Percentiles rank a stretch among this genome's conserved stretches.
These are phyloP conservation scores for Fukomys damarensis DNA, from an alignment of 2,113 vertebrate species.

Conservation along the genomic window DNA sequence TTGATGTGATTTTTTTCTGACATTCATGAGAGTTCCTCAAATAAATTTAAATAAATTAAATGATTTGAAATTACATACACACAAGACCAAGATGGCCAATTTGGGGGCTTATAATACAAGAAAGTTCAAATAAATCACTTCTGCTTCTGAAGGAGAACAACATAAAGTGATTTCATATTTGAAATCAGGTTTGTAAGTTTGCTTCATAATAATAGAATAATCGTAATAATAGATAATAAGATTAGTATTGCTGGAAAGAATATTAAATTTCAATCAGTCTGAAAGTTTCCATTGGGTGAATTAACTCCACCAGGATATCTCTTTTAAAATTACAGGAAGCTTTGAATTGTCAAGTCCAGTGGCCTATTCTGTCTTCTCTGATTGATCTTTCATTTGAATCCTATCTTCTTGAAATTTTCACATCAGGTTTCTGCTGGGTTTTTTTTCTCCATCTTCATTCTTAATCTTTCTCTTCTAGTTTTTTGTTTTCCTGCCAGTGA, in stretches of 20 bases:
- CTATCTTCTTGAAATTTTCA: background rate
- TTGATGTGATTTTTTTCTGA: background rate
- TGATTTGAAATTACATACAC: background rate
- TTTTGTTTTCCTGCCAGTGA: background rate
- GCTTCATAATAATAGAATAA: background rate
- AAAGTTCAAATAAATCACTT: background rate
- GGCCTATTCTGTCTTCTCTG: background rate
- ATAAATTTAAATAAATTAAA: slow-evolving; percentile 1
- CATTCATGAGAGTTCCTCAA: background rate
- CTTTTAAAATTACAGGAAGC: background rate
- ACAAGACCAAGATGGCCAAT: background rate
- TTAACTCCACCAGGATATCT: background rate
- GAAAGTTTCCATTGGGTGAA: background rate
- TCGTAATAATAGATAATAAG: background rate
- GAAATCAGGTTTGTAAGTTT: background rate
- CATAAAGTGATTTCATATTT: background rate
- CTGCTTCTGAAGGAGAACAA: background rate
- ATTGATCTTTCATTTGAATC: background rate
- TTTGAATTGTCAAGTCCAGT: background rate
- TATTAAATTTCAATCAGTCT: background rate
- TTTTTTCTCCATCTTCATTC: background rate
- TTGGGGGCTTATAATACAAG: background rate
- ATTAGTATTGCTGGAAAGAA: background rate
- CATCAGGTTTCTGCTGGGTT: background rate
- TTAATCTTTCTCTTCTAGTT: background rate